A percentile compares a stretch with the other conserved stretches of the same genome.
phyloP scores from a whole-genome alignment of 2,797 vertebrate genomes.

The Dryobates pubescens region DNA sequence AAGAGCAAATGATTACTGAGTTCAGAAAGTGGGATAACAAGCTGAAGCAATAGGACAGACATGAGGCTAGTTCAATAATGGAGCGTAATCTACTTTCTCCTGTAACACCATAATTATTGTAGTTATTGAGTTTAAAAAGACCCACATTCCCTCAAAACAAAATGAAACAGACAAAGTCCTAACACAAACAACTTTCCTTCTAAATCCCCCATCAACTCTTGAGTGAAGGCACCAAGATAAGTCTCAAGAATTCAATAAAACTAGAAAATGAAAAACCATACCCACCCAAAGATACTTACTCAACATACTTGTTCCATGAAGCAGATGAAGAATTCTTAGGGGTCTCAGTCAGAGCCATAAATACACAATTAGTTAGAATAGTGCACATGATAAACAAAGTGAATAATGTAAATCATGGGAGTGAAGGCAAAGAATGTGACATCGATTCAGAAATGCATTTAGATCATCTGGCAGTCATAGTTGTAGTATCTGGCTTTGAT shows the following conservation, averaged over 20 bases:
- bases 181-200: neutral
- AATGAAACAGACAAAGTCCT: neutral
- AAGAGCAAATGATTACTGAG: neutral
- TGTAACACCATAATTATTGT: neutral
- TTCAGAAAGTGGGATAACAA: neutral
- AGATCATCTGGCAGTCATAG: neutral
- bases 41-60: neutral
- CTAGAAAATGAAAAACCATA: neutral
- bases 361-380: conserved; percentile 93
- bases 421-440: conserved; percentile 84
- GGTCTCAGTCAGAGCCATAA: conserved; percentile 85
- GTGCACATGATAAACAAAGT: conserved; percentile 94
- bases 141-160: neutral
- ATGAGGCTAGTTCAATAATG: neutral
- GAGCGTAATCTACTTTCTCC: neutral
- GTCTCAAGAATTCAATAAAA: neutral
- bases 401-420: conserved; percentile 83
- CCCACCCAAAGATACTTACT: conserved; percentile 83
- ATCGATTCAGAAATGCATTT: neutral
- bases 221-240: neutral
- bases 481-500: neutral
- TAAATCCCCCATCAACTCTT: neutral
- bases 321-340: conserved; percentile 26
- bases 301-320: conserved; percentile 85
- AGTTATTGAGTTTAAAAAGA: neutral